phyloP scores from a whole-genome alignment of 1,140 invertebrate genomes.

The Microplitis demolitor region DNA sequence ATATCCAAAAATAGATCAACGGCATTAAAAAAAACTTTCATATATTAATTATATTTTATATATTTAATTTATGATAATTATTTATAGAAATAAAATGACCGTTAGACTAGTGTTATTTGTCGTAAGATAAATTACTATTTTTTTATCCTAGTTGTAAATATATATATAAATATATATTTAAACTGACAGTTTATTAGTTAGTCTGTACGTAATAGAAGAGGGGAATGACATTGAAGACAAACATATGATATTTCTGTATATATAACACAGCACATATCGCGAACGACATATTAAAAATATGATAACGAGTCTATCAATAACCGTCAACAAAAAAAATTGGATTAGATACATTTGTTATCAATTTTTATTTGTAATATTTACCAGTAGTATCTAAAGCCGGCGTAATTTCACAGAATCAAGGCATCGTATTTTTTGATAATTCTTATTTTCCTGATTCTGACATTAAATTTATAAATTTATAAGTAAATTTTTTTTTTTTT shows the following conservation, averaged over 20 bases:
- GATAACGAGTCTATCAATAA: constrained; percentile 5
- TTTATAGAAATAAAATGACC: no score
- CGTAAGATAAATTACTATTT: neutral
- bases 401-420: no score
- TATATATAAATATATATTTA: neutral
- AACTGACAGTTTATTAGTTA: neutral
- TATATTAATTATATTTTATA: no score
- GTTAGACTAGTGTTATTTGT: no score
- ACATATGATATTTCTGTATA: neutral
- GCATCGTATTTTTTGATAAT: no score
- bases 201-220: neutral
- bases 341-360: neutral
- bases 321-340: neutral
- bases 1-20: no score
- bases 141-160: neutral
- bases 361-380: neutral
- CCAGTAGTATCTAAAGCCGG: neutral
- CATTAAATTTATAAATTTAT: no score
- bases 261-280: neutral
- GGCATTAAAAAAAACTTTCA: no score
- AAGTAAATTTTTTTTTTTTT: no score
- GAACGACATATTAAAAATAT: neutral
- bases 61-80: no score
- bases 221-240: constrained; percentile 15
- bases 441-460: no score